These are phyloP conservation scores for Gopherus flavomarginatus DNA, from an alignment of 2,113 vertebrate species.

Conservation along the genomic window DNA sequence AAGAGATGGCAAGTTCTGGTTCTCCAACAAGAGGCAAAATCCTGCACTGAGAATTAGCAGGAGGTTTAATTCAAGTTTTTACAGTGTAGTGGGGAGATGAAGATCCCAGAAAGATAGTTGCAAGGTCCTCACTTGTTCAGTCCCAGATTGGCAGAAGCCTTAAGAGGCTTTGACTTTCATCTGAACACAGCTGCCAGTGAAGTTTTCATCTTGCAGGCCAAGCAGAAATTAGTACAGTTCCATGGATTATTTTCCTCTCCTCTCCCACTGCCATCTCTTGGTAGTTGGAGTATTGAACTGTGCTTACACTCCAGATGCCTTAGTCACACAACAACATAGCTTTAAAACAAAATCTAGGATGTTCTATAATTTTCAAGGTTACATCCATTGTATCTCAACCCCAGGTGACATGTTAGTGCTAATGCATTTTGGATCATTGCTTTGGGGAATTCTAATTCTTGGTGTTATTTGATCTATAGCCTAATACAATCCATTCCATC, in stretches of 20 bases:
- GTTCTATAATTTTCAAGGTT: not conserved
- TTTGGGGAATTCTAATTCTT: not conserved
- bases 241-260: not conserved
- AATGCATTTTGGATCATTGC: not conserved
- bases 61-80: not conserved
- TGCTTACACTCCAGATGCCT: not conserved
- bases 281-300: not conserved
- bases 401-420: not conserved
- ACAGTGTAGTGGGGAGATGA: not conserved
- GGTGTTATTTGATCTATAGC: accelerated
- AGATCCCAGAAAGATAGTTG: not conserved
- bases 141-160: not conserved
- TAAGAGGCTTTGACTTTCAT: not conserved
- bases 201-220: not conserved
- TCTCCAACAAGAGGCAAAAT: not conserved
- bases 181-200: not conserved
- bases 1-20: not conserved
- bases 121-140: not conserved
- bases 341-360: not conserved
- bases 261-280: not conserved
- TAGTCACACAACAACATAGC: not conserved
- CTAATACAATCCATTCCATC: not conserved
- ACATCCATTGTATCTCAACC: not conserved
- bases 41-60: not conserved
- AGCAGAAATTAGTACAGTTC: not conserved